Conservation (phyloP, 2,888 invertebrate species). For the Ypsolopha scabrella region DNA sequence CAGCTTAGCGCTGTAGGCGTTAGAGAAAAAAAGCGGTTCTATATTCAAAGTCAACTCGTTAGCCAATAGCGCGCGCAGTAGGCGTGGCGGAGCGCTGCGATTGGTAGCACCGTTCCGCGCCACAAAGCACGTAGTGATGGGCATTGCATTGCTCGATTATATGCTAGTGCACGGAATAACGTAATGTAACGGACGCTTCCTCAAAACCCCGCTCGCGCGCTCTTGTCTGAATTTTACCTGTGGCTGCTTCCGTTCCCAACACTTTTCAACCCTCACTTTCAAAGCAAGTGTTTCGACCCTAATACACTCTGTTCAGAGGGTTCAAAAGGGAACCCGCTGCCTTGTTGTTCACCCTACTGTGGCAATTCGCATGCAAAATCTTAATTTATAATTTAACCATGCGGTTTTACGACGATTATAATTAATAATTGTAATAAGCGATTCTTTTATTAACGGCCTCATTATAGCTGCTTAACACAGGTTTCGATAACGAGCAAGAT, state of each 20-base stretch:
- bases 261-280: too few species aligned
- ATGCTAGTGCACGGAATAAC: slow-evolving; percentile 10
- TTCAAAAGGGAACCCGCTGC: too few species aligned
- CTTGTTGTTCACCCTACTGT: background rate
- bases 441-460: background rate
- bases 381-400: background rate
- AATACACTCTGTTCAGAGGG: too few species aligned
- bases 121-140: slow-evolving; percentile 6
- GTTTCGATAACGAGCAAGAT: background rate
- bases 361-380: background rate
- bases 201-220: background rate
- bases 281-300: too few species aligned
- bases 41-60: slow-evolving; percentile 59
- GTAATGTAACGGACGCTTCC: background rate
- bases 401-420: background rate
- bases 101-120: slow-evolving; percentile 32
- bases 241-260: too few species aligned
- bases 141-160: slow-evolving; percentile 31
- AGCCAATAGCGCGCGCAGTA: slow-evolving; percentile 56
- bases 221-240: too few species aligned
- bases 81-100: slow-evolving; percentile 51
- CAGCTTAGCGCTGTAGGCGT: slow-evolving; percentile 57
- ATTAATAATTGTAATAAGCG: background rate
- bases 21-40: slow-evolving; percentile 64
- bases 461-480: background rate